Percentiles rank a stretch among this genome's conserved stretches.
These are phyloP conservation scores for Ephydatia muelleri DNA, from an alignment of 37 sponge, comb jelly and placozoan species.

Conservation along the genomic window DNA sequence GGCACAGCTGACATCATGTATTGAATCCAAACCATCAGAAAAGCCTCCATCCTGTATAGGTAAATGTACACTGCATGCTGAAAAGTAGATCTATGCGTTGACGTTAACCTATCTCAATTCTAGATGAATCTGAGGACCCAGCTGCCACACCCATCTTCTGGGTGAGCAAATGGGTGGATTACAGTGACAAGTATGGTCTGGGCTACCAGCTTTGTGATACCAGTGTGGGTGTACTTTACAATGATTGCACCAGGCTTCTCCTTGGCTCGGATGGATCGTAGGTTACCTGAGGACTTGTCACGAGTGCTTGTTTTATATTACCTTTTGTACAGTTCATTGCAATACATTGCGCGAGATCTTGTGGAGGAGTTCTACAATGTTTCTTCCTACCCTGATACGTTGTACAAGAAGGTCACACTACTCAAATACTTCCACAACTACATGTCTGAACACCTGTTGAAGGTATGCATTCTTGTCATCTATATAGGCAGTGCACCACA, in stretches of 20 bases:
- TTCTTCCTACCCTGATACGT: conserved; percentile 57
- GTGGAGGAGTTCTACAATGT: conserved; percentile 81
- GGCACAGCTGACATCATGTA: conserved; percentile 54
- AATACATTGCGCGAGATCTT: conserved; percentile 78
- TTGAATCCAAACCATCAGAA: conserved; percentile 56
- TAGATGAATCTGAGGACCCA: conserved; percentile 92
- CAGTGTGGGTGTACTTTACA: conserved; percentile 89
- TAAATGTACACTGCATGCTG: conserved; percentile 3
- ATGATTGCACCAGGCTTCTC: conserved; percentile 86
- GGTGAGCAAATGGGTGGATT: conserved; percentile 98
- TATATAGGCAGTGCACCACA: not conserved
- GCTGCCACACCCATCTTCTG: conserved; percentile 86
- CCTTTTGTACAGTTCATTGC: conserved; percentile 67
- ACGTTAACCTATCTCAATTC: not conserved
- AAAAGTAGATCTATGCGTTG: not conserved
- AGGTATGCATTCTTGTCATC: conserved; percentile 25
- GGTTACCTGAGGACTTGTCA: conserved; percentile 15
- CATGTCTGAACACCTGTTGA: conserved; percentile 92
- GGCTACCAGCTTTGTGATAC: conserved; percentile 96
- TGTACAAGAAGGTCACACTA: conserved; percentile 89
- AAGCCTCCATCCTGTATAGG: conserved; percentile 41
- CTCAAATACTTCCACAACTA: conserved; percentile 88
- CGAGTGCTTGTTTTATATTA: not conserved
- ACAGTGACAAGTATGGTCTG: conserved; percentile 95
- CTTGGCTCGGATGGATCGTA: conserved; percentile 87